Percentiles rank a stretch among this genome's conserved stretches.
phyloP scores from a whole-genome alignment of 2,797 vertebrate species.

The Leuciscus waleckii region DNA sequence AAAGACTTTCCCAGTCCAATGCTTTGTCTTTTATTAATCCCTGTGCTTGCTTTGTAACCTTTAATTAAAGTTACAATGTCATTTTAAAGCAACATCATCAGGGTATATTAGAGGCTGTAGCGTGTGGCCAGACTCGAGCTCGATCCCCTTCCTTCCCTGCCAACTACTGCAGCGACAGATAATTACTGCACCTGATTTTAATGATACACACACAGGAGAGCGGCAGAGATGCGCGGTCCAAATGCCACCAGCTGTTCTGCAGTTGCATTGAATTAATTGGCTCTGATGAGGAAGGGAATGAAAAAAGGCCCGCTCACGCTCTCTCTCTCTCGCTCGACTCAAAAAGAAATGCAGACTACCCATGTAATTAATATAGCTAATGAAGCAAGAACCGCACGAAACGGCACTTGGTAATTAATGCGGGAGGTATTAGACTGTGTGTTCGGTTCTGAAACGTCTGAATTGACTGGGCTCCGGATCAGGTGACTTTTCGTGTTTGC shows the following conservation, averaged over 20 bases:
- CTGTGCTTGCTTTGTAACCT: constrained; percentile 67
- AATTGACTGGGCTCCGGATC: constrained; percentile 61
- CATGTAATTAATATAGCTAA: constrained; percentile 83
- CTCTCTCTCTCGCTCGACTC: constrained; percentile 73
- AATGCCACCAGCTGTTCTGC: constrained; percentile 88
- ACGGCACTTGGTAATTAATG: constrained; percentile 81
- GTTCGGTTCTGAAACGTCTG: constrained; percentile 58
- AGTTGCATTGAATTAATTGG: constrained; percentile 86
- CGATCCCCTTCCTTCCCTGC: constrained; percentile 83
- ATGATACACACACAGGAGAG: constrained; percentile 85
- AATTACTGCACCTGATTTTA: constrained; percentile 87
- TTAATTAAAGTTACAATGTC: constrained; percentile 85
- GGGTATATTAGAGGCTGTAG: constrained; percentile 78
- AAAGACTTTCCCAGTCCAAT: constrained; percentile 49
- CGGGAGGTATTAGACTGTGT: constrained; percentile 52
- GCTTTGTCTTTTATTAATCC: constrained; percentile 61
- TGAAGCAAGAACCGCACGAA: constrained; percentile 77
- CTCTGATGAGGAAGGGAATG: constrained; percentile 74
- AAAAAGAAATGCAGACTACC: constrained; percentile 80
- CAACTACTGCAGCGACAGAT: constrained; percentile 83
- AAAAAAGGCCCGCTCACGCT: constrained; percentile 71
- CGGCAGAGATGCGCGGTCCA: constrained; percentile 85
- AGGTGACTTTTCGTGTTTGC: constrained; percentile 70
- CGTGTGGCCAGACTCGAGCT: constrained; percentile 76
- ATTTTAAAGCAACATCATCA: constrained; percentile 86